Percentiles rank a stretch among this genome's conserved stretches.
These are phyloP conservation scores for Ceratina calcarata DNA, from an alignment of 1,140 invertebrate species.

Conservation along the genomic window DNA sequence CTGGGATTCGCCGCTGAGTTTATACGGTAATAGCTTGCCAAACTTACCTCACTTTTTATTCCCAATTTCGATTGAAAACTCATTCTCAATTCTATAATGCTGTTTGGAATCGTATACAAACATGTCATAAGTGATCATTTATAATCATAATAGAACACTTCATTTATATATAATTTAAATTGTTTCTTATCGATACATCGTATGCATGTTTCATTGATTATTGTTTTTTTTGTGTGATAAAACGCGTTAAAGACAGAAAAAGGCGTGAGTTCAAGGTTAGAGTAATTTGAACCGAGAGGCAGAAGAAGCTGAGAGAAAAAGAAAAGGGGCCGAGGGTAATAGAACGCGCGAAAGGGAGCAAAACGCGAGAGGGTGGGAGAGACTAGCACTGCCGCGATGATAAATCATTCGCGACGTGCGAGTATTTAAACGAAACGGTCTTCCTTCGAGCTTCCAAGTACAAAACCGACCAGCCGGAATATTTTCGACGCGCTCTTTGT, in stretches of 20 bases:
- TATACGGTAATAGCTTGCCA: not conserved
- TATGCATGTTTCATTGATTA: not conserved
- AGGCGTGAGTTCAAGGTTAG: slow-evolving; percentile 42
- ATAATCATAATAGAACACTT: too few relatives aligned
- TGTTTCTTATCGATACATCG: too few relatives aligned
- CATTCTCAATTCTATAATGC: too few relatives aligned
- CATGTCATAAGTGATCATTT: too few relatives aligned
- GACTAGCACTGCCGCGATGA: slow-evolving; percentile 63
- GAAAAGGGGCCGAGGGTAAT: not conserved
- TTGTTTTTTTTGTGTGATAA: too few relatives aligned
- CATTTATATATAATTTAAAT: too few relatives aligned
- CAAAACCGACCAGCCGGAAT: slow-evolving; percentile 62
- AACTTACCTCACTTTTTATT: too few relatives aligned
- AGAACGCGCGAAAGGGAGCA: slow-evolving; percentile 6
- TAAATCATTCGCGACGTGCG: slow-evolving; percentile 70
- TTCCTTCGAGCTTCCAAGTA: slow-evolving; percentile 58
- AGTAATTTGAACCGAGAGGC: slow-evolving; percentile 24
- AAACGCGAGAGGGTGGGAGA: slow-evolving; percentile 51
- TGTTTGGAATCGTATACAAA: too few relatives aligned
- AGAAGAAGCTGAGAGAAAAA: not conserved
- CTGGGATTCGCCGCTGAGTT: slow-evolving; percentile 7
- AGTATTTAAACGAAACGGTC: slow-evolving; percentile 72
- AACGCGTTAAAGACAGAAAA: too few relatives aligned
- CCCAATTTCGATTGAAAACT: too few relatives aligned
- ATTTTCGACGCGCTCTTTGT: slow-evolving; percentile 45